These are phyloP conservation scores for Tridacna gigas DNA, from an alignment of 2,888 invertebrate genomes.

Conservation along the genomic window DNA sequence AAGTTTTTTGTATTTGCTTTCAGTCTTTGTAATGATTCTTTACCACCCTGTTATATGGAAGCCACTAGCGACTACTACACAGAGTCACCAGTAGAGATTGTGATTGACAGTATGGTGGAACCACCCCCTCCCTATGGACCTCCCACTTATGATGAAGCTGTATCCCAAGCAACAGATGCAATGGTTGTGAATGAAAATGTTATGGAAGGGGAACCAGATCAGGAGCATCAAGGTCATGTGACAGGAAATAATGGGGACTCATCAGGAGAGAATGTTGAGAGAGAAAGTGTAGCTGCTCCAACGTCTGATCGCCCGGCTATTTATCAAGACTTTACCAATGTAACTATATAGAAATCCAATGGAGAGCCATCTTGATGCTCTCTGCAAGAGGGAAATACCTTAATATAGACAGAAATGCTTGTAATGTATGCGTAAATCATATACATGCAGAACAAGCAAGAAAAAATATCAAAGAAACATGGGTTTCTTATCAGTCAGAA, in stretches of 20 bases:
- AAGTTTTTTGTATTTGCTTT: not conserved
- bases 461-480: no score
- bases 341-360: not conserved
- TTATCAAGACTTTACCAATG: conserved; percentile 16
- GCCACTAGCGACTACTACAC: conserved; percentile 57
- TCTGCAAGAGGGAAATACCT: no score
- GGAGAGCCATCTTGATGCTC: no score
- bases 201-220: not conserved
- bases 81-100: conserved; percentile 40
- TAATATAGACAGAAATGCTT: no score
- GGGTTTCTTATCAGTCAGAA: no score
- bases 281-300: not conserved
- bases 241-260: not conserved
- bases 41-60: conserved; percentile 54
- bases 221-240: not conserved
- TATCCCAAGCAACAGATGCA: conserved; percentile 29
- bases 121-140: conserved; percentile 62
- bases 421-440: no score
- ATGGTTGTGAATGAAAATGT: conserved; percentile 6
- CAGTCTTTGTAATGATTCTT: conserved; percentile 39
- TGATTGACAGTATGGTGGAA: conserved; percentile 38
- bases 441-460: no score
- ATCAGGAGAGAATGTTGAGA: not conserved
- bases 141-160: conserved; percentile 53
- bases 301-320: not conserved